These are phyloP conservation scores for Podabrus alpinus DNA, from an alignment of 2,888 invertebrate genomes.

Conservation along the genomic window DNA sequence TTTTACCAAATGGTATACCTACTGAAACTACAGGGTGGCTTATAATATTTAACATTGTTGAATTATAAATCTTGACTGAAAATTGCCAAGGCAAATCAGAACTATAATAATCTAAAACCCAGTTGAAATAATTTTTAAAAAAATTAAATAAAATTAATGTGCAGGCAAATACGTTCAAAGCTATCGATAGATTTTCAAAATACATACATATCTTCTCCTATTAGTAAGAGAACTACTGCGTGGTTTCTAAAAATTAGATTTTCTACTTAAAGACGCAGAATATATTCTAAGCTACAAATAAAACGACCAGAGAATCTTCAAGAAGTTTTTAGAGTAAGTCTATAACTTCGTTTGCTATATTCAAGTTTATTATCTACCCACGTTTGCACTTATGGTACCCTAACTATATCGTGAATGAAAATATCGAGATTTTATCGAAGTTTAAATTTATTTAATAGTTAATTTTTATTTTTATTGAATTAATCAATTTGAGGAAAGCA, in stretches of 20 bases:
- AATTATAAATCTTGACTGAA: neutral
- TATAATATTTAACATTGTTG: too few relatives aligned
- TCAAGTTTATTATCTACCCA: neutral
- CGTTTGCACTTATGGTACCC: neutral
- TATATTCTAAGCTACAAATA: neutral
- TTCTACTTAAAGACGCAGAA: neutral
- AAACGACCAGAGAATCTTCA: neutral
- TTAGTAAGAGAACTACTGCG: neutral
- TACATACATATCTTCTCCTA: neutral
- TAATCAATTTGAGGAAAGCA: neutral
- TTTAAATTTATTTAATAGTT: neutral
- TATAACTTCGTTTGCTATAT: neutral
- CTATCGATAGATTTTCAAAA: too few relatives aligned
- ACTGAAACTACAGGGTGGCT: too few relatives aligned
- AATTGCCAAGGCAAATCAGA: neutral
- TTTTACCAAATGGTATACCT: too few relatives aligned
- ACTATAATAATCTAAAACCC: neutral
- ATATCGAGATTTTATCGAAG: neutral
- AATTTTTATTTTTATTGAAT: neutral
- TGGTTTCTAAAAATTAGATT: neutral
- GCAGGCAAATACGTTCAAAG: too few relatives aligned
- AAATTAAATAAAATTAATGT: neutral
- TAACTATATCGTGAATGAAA: neutral
- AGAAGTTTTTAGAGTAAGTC: conserved; percentile 3
- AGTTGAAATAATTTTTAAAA: neutral